Evolutionary conservation across 2,113 vertebrate species (phyloP).

Genomic region (Brienomyrus longianalis): DNA sequence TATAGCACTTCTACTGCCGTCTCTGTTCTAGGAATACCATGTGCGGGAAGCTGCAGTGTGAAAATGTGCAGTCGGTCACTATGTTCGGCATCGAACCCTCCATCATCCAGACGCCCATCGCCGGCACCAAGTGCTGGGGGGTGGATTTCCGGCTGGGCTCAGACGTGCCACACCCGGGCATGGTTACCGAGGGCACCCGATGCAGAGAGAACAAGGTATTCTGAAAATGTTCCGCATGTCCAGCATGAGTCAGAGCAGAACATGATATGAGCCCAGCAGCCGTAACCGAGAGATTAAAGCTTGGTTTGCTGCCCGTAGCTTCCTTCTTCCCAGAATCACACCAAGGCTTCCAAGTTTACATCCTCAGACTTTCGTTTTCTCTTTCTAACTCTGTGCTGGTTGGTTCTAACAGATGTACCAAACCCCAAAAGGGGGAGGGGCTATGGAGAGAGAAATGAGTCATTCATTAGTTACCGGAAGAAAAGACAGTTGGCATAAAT

Average conservation of each 20-base stretch:
- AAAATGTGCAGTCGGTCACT: constrained; percentile 72
- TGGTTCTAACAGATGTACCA: too few species aligned
- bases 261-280: background rate
- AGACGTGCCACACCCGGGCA: constrained; percentile 89
- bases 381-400: background rate
- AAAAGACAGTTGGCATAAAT: too few species aligned
- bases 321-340: background rate
- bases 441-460: too few species aligned
- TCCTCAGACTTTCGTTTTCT: background rate
- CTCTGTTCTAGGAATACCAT: constrained; percentile 69
- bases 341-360: background rate
- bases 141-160: constrained; percentile 90
- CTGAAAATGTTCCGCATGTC: background rate
- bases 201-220: constrained; percentile 81
- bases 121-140: constrained; percentile 70
- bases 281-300: background rate
- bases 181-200: constrained; percentile 90
- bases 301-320: background rate
- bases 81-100: constrained; percentile 83
- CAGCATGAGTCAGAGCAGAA: background rate
- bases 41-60: constrained; percentile 95
- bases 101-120: constrained; percentile 71
- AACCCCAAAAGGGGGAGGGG: too few species aligned
- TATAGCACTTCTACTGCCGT: background rate
- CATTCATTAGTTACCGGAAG: too few species aligned